Evolutionary conservation across 2,888 invertebrate genomes (phyloP).

Genomic region (Andricus quercusramuli): DNA sequence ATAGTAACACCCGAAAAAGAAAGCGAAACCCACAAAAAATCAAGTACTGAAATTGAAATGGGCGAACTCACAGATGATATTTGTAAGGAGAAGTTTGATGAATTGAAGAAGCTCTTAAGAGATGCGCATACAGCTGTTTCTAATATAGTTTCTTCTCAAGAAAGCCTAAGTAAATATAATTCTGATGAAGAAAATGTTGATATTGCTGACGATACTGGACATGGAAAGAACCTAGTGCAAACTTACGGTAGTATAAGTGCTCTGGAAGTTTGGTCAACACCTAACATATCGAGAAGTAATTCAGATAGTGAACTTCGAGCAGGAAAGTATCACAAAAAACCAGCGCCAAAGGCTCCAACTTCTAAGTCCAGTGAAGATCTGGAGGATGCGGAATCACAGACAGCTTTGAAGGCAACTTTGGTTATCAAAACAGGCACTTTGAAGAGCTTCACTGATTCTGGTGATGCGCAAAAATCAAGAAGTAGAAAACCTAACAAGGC

Average conservation of each 20-base stretch:
- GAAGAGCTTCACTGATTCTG: slow-evolving; percentile 67
- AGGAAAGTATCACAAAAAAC: slow-evolving; percentile 80
- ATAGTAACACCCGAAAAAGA: slow-evolving; percentile 12
- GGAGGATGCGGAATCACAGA: slow-evolving; percentile 54
- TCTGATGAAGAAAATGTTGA: slow-evolving; percentile 21
- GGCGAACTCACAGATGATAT: slow-evolving; percentile 62
- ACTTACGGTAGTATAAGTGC: slow-evolving; percentile 17
- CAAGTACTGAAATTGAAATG: neutral
- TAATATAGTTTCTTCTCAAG: slow-evolving; percentile 66
- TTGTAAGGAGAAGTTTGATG: slow-evolving; percentile 68
- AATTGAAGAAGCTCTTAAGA: slow-evolving; percentile 67
- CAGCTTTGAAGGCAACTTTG: slow-evolving; percentile 79
- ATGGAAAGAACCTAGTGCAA: neutral
- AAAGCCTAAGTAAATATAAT: slow-evolving; percentile 33
- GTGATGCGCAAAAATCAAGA: slow-evolving; percentile 61
- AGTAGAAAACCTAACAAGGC: slow-evolving; percentile 57
- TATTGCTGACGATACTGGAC: neutral
- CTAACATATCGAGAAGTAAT: slow-evolving; percentile 61
- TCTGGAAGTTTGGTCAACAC: slow-evolving; percentile 53
- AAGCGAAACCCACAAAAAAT: slow-evolving; percentile 33
- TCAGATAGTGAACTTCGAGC: slow-evolving; percentile 73
- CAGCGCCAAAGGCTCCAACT: slow-evolving; percentile 79
- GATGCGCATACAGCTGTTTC: slow-evolving; percentile 68
- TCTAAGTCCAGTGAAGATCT: slow-evolving; percentile 56
- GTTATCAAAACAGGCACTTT: slow-evolving; percentile 79